Evolutionary conservation across 2,797 vertebrate genomes (phyloP), one percentile per base, ranked within the genome.

Genomic region (Micropoecilia bifurca): DNA sequence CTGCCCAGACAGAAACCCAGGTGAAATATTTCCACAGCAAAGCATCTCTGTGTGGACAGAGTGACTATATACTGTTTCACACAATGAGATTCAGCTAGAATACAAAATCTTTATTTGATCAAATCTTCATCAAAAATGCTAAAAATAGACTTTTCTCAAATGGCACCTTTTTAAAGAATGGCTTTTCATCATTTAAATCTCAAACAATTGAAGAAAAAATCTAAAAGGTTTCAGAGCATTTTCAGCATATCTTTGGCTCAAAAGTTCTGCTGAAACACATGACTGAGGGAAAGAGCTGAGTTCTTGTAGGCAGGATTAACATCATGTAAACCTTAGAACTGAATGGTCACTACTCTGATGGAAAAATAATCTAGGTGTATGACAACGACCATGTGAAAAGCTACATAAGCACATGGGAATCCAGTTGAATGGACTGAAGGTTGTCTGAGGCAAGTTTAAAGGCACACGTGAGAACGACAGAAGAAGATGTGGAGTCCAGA

Each of bases 381-480:
- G 33, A 41, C 66, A 69, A 69, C 2, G 2, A 43, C 20, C 36
- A 78, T 36, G 50, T 13, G 75, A 79, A 81, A 16, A 76, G 25
- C 73, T 74, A 75, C 10, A 1, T 46, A 45, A 47, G 57, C 80
- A 82, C 66, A 57, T 48, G 69, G 57, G 81, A 77, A 84, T 41
- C 12, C 14, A 78, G 45, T 14, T 36, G 66, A 74, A 77, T 79
- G 76, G 36, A 45, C 41, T 28, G 39, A 71, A 46, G 14, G 68
- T 83, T 86, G 87, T 86, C 83, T 79, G 76, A 80, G 81, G 84
- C 80, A 87, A 91, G 87, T 76, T 74, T 77, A 71, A 94, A 93
- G 92, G 91, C 92, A 93, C 92, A 77, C 28, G 68, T 71, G 68
- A 71, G n/a, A 28, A 71, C 5, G 10, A 20, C 0, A 57, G 80